These are phyloP conservation scores for Micoletzkya japonica DNA, from an alignment of 2,888 invertebrate species.

Conservation along the genomic window DNA sequence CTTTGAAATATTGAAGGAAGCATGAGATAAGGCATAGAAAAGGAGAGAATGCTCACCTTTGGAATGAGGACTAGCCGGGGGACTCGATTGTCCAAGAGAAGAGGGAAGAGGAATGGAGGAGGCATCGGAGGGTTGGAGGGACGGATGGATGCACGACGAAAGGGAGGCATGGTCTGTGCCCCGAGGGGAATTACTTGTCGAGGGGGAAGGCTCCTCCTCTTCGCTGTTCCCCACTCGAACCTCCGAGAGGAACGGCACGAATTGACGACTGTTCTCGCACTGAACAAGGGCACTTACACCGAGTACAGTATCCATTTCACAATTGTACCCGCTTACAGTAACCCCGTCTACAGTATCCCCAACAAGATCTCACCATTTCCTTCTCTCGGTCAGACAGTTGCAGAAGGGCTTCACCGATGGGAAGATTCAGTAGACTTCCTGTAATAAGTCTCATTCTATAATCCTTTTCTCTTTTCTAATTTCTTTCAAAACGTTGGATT, in stretches of 20 bases:
- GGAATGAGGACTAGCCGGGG: constrained; percentile 18
- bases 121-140: too few relatives aligned
- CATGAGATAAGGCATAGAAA: too few relatives aligned
- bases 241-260: constrained; percentile 62
- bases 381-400: constrained; percentile 38
- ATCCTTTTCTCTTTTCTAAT: too few relatives aligned
- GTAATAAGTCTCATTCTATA: too few relatives aligned
- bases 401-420: constrained; percentile 63
- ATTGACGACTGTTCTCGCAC: constrained; percentile 43
- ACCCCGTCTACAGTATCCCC: neutral
- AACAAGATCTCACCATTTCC: neutral
- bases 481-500: too few relatives aligned
- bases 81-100: constrained; percentile 14
- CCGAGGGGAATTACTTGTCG: too few relatives aligned
- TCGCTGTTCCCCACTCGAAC: constrained; percentile 40
- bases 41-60: too few relatives aligned
- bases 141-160: too few relatives aligned
- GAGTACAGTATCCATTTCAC: neutral
- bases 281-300: too few relatives aligned
- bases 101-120: neutral
- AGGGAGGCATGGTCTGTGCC: too few relatives aligned
- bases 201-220: constrained; percentile 6
- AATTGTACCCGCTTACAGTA: neutral
- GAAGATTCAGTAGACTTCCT: constrained; percentile 41
- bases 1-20: too few relatives aligned